Evolutionary conservation across 92 coral and sea anemone species (phyloP).

Genomic region (Actinernus sp.): DNA sequence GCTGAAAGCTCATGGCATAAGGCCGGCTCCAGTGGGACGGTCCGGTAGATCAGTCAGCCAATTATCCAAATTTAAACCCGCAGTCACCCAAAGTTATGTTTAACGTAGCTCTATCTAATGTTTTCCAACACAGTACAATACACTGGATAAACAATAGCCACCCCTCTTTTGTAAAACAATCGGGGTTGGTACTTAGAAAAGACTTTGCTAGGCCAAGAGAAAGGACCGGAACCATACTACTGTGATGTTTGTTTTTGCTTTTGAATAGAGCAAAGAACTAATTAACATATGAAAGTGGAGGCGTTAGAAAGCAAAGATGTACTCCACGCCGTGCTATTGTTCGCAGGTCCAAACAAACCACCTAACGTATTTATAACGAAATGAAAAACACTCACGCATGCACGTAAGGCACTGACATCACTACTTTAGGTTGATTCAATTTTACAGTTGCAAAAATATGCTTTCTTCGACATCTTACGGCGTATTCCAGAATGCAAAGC

Average conservation of each 20-base stretch:
- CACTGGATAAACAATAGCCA: conserved; percentile 22
- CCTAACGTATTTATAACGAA: background rate
- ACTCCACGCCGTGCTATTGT: background rate
- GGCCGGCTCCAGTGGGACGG: background rate
- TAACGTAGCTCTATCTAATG: background rate
- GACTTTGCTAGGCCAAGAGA: conserved; percentile 27
- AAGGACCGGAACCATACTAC: conserved; percentile 54
- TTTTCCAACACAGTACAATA: conserved; percentile 32
- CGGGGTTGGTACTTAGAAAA: conserved; percentile 11
- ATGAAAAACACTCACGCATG: too few relatives aligned
- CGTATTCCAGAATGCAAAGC: too few relatives aligned
- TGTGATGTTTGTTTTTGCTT: conserved; percentile 54
- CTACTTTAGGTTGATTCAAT: too few relatives aligned
- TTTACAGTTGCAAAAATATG: too few relatives aligned
- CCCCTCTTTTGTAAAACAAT: conserved; percentile 30
- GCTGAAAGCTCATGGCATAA: too few relatives aligned
- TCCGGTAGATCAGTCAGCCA: background rate
- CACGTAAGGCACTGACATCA: too few relatives aligned
- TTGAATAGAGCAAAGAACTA: background rate
- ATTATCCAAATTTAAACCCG: background rate
- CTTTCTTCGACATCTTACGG: too few relatives aligned
- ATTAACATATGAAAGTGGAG: background rate
- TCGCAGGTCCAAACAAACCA: background rate
- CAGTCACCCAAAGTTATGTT: background rate
- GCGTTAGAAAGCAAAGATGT: background rate